Evolutionary conservation across 2,113 vertebrate genomes (phyloP).

Genomic region (Todiramphus chloris): DNA sequence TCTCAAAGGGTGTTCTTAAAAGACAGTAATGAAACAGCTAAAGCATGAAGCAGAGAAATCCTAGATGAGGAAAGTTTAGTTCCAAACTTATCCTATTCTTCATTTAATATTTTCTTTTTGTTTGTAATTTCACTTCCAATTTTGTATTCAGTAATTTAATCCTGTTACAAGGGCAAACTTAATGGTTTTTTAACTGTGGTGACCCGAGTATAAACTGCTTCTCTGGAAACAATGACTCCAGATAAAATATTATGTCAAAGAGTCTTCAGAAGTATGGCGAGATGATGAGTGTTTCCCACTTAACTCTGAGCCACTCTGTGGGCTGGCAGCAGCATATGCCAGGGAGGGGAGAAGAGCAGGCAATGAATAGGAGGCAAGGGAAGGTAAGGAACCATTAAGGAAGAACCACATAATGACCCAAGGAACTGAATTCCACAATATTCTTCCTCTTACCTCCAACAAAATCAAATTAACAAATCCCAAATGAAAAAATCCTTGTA

Average conservation of each 20-base stretch:
- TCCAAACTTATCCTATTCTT: neutral
- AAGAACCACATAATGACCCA: neutral
- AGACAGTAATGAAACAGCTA: neutral
- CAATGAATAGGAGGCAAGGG: neutral
- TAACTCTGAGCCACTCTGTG: neutral
- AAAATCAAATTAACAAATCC: neutral
- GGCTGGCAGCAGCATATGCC: neutral
- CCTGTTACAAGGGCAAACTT: neutral
- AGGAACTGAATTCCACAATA: neutral
- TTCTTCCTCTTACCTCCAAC: neutral
- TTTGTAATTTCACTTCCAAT: neutral
- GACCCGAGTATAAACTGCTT: neutral
- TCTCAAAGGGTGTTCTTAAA: neutral
- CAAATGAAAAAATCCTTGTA: rapidly evolving
- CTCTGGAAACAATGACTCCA: neutral
- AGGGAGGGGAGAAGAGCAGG: neutral
- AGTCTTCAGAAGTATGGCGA: neutral
- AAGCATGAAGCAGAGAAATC: neutral
- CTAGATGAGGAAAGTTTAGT: neutral
- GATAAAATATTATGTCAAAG: neutral
- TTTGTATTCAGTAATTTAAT: neutral
- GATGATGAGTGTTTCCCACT: neutral
- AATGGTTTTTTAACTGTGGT: neutral
- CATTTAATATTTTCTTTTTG: neutral
- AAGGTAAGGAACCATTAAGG: neutral